Evolutionary conservation across 2,888 invertebrate species (phyloP).

Genomic region (Rotaria macrura): DNA sequence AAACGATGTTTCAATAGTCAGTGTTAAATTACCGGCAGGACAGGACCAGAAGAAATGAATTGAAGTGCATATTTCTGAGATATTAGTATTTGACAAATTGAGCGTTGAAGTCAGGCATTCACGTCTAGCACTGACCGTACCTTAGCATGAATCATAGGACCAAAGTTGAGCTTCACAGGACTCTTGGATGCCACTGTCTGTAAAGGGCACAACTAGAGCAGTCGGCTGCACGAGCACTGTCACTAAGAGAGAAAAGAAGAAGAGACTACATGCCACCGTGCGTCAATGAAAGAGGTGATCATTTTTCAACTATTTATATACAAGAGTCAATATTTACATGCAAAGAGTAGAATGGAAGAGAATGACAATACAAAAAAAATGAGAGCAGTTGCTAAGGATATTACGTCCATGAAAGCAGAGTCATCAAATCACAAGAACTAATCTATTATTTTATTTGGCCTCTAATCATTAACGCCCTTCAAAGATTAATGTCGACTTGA

Average conservation of each 20-base stretch:
- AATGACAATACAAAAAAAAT: not conserved
- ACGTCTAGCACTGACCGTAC: not conserved
- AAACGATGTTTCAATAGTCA: not conserved
- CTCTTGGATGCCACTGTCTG: not conserved
- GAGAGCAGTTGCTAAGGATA: not conserved
- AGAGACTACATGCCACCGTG: not conserved
- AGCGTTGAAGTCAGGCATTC: not conserved
- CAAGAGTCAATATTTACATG: not conserved
- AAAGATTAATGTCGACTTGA: too few species aligned
- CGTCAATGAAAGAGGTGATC: not conserved
- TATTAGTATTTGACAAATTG: not conserved
- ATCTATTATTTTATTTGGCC: too few species aligned
- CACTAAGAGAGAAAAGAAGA: not conserved
- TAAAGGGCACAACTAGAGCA: not conserved
- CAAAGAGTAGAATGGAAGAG: not conserved
- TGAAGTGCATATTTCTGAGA: not conserved
- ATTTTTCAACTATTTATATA: not conserved
- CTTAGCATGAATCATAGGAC: not conserved
- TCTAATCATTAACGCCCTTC: too few species aligned
- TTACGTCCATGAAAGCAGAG: not conserved
- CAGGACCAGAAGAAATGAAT: not conserved
- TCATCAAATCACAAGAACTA: not conserved
- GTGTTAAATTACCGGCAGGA: not conserved
- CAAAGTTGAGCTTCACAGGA: not conserved
- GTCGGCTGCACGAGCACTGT: not conserved